Base-by-base conservation (phyloP, 2,888 invertebrate genomes). In the Serrognathus titanus region DNA sequence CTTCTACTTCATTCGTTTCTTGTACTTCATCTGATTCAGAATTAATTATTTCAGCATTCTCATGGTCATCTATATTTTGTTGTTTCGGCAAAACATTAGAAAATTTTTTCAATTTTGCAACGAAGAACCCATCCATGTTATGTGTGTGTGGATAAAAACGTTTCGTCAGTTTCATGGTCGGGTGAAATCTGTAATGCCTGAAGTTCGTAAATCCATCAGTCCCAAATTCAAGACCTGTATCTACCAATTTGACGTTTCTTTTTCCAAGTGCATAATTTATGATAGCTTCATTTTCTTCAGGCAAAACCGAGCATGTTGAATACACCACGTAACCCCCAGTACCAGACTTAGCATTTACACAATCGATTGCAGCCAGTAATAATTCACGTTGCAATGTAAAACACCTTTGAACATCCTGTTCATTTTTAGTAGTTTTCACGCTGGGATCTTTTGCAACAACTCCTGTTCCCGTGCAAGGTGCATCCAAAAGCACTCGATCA, bases 121-220 rank as follows among this genome's bases (percentile, higher is more conserved):
- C 97, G 80, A 90, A 99, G 78, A 99, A 99, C 3, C 99, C 99
- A 79, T 99, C 99, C 91, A 99, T 94, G 75, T 99, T 99, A 75
- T 99, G 96, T 2, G 91, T 89, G 75, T 99, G 99, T 0, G 99
- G 99, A 79, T 99, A 99, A 79, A 94, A 97, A 51, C 99, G 83
- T 73, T 88, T 85, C 0, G 95, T 91, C 56, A 94, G 77, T 71
- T 92, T 93, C 76, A 99, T 78, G 9, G 91, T 89, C 0, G 94
- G 94, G 77, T 97, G 95, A 80, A 94, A 97, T 66, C 94, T 83
- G 68, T 86, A 82, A 63, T 92, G 88, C 51, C 90, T 84, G 71
- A 89, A 97, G 78, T 90, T 95, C 0, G 88, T 86, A 75, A 97
- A 98, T 11, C 99, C 99, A 72, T 95, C 93, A 12, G 89, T 88